Conservation (phyloP, 2,888 invertebrate species). For the Drosophila helvetica region DNA sequence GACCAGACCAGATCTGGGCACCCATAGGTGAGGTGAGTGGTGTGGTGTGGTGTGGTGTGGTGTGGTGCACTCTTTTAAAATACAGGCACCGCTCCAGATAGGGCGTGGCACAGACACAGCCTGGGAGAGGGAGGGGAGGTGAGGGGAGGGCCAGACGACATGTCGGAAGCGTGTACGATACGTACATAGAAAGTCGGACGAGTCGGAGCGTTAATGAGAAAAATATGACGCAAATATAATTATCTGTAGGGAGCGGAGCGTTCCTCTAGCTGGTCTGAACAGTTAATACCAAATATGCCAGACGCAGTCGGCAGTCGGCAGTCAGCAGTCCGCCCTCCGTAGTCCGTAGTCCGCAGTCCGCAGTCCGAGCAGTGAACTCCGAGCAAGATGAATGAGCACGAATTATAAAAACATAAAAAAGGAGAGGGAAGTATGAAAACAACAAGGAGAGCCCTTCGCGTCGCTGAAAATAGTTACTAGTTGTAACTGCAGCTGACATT, state of each 20-base stretch:
- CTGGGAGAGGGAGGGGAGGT: no score
- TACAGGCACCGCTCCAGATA: constrained; percentile 21
- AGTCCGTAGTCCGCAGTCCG: no score
- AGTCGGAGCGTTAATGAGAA: constrained; percentile 70
- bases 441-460: constrained; percentile 37
- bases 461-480: constrained; percentile 60
- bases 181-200: constrained; percentile 61
- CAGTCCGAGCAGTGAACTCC: constrained; percentile 7
- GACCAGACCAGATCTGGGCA: constrained; percentile 1
- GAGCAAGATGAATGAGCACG: constrained; percentile 73
- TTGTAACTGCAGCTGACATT: constrained; percentile 76
- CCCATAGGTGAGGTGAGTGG: constrained; percentile 47
- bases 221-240: constrained; percentile 80
- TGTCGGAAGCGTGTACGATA: constrained; percentile 22
- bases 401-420: constrained; percentile 75
- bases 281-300: constrained; percentile 72
- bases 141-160: background rate
- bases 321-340: background rate
- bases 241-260: constrained; percentile 52
- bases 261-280: constrained; percentile 42
- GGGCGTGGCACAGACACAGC: no score
- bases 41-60: no score
- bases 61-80: constrained; percentile 48
- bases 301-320: constrained; percentile 11
- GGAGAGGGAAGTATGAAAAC: constrained; percentile 32